Evolutionary conservation across 2,797 vertebrate species (phyloP).

Genomic region (Valencia hispanica): DNA sequence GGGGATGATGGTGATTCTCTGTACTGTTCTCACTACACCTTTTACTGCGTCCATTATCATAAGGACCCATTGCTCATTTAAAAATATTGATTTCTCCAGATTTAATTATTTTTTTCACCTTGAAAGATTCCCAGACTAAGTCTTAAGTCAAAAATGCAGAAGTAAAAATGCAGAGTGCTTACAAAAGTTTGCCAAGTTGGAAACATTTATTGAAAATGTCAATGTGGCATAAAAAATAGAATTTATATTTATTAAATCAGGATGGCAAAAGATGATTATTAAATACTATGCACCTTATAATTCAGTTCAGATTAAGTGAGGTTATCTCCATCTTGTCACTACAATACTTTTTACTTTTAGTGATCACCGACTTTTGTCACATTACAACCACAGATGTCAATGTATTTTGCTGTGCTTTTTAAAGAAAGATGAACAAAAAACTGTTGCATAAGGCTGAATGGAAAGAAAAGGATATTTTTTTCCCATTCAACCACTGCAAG

Average conservation of each 20-base stretch:
- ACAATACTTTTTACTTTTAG: not conserved
- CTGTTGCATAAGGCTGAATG: not conserved
- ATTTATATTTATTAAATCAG: not conserved
- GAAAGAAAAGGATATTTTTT: not conserved
- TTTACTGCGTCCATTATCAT: constrained; percentile 11
- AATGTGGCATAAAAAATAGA: not conserved
- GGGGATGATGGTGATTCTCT: constrained; percentile 4
- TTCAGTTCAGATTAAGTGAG: not conserved
- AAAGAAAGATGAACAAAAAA: not conserved
- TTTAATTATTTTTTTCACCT: constrained; percentile 8
- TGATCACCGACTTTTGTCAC: not conserved
- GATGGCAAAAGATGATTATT: not conserved
- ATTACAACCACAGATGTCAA: not conserved
- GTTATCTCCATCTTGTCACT: not conserved
- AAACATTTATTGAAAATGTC: not conserved
- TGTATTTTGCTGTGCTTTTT: not conserved
- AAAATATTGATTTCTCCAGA: constrained; percentile 8
- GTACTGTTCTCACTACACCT: constrained; percentile 1
- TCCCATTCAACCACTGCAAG: not conserved
- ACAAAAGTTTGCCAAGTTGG: not conserved
- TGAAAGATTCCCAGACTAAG: not conserved
- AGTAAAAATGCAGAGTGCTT: not conserved
- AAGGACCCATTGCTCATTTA: constrained; percentile 5
- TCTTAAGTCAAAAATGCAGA: too few relatives aligned
- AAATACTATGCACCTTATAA: not conserved